These are phyloP conservation scores for Eleginops maclovinus DNA, from an alignment of 2,113 vertebrate genomes.

Conservation along the genomic window DNA sequence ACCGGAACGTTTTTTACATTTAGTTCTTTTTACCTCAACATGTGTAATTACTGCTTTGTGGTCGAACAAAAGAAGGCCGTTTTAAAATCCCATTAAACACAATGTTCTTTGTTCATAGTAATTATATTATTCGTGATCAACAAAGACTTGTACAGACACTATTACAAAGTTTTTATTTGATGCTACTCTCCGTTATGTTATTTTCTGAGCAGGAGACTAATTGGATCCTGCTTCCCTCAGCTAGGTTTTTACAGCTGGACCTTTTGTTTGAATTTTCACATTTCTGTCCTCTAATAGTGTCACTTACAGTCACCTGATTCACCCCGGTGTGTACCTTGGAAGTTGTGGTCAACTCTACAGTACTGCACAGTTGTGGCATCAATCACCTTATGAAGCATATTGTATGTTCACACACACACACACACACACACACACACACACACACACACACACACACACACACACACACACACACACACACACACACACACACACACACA, in stretches of 20 bases:
- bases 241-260: constrained; percentile 46
- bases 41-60: constrained; percentile 76
- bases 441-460: background rate
- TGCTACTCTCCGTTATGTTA: constrained; percentile 68
- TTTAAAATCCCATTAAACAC: constrained; percentile 61
- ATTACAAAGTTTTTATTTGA: constrained; percentile 70
- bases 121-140: constrained; percentile 79
- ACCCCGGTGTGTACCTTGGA: constrained; percentile 24
- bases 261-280: constrained; percentile 24
- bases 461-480: background rate
- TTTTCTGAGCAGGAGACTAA: constrained; percentile 65
- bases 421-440: background rate
- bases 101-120: constrained; percentile 73
- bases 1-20: constrained; percentile 41
- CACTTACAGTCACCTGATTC: constrained; percentile 42
- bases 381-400: background rate
- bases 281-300: constrained; percentile 45
- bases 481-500: background rate
- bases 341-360: constrained; percentile 15
- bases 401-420: background rate
- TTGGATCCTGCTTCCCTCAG: constrained; percentile 61
- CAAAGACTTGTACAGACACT: constrained; percentile 63
- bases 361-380: background rate
- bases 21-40: constrained; percentile 43
- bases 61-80: constrained; percentile 65